Conservation (phyloP, 2,888 invertebrate genomes). For the Ceriagrion tenellum region DNA sequence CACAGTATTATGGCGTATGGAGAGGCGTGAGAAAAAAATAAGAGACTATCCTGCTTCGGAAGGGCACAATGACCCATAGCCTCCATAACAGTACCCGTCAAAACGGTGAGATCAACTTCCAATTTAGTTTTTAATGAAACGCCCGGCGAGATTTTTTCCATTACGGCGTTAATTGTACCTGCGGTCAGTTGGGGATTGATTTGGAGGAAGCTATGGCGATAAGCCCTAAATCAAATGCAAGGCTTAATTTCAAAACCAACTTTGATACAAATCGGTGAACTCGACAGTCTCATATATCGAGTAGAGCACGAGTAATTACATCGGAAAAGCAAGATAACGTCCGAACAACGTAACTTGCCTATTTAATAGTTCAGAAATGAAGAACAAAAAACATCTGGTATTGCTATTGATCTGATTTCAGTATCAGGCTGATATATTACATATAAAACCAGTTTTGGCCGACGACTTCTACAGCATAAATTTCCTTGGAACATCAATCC, state of each 20-base stretch:
- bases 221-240: not conserved
- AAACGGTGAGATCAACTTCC: not conserved
- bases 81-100: not conserved
- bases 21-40: not conserved
- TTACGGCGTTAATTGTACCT: not conserved
- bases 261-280: not conserved
- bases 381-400: too few species aligned
- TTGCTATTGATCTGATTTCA: too few species aligned
- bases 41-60: not conserved
- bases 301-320: not conserved
- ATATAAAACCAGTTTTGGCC: too few species aligned
- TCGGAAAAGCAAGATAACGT: too few species aligned
- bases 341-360: too few species aligned
- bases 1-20: too few species aligned
- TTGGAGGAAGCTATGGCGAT: not conserved
- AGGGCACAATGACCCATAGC: not conserved
- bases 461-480: too few species aligned
- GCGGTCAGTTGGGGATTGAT: not conserved
- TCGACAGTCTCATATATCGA: not conserved
- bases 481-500: too few species aligned
- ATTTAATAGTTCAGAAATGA: too few species aligned
- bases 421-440: too few species aligned
- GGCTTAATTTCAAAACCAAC: not conserved
- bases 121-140: not conserved
- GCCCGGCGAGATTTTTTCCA: not conserved